Percentiles rank a stretch among this genome's conserved stretches.
phyloP scores from a whole-genome alignment of 2,888 invertebrate genomes.

The Aromia moschata region DNA sequence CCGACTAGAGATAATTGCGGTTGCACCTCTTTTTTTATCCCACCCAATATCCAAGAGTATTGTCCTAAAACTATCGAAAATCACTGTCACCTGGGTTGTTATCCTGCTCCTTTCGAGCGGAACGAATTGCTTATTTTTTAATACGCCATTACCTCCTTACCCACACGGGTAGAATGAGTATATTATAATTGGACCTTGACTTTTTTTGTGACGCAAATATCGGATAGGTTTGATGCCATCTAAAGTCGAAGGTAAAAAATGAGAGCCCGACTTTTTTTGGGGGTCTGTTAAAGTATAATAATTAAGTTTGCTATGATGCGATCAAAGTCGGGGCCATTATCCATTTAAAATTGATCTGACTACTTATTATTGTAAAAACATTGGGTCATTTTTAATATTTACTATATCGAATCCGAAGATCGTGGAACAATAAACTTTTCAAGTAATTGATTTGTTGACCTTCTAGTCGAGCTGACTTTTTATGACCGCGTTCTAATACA shows the following conservation, averaged over 20 bases:
- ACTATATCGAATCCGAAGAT: neutral
- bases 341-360: neutral
- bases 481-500: neutral
- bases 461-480: neutral
- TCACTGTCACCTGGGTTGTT: neutral
- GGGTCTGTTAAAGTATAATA: neutral
- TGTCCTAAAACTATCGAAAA: too few relatives aligned
- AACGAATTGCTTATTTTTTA: conserved; percentile 9
- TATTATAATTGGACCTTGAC: conserved; percentile 6
- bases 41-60: too few relatives aligned
- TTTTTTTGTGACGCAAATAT: neutral
- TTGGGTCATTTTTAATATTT: neutral
- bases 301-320: neutral
- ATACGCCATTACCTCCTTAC: neutral
- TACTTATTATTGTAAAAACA: neutral
- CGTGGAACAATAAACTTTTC: neutral
- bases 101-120: neutral
- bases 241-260: conserved; percentile 3
- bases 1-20: too few relatives aligned
- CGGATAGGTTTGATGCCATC: neutral
- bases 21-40: too few relatives aligned
- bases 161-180: neutral
- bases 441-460: conserved; percentile 1
- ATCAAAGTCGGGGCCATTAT: conserved; percentile 4
- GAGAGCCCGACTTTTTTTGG: neutral